Evolutionary conservation across 64 coral and sea anemone genomes (phyloP).

Genomic region (Astreopora myriophthalma): DNA sequence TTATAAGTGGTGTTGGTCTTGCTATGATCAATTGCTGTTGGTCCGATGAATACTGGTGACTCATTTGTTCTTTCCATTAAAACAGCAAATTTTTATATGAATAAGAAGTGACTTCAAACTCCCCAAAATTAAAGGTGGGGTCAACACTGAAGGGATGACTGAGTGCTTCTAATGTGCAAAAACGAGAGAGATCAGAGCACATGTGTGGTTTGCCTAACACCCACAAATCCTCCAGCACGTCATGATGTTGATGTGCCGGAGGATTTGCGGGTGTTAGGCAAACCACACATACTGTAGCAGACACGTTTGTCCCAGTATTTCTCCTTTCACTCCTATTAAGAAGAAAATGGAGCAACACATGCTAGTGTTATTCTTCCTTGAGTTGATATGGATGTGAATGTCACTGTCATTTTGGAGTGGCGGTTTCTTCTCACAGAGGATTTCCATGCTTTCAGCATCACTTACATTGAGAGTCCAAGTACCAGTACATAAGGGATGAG

Average conservation of each 20-base stretch:
- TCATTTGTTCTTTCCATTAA: background rate
- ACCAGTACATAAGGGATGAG: background rate
- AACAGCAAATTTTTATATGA: background rate
- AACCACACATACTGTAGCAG: background rate
- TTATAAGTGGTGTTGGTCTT: slow-evolving; percentile 8
- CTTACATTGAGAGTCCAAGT: background rate
- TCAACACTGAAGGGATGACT: background rate
- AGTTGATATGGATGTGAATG: background rate
- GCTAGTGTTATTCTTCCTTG: background rate
- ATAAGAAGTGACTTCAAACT: background rate
- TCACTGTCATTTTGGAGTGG: background rate
- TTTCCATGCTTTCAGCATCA: background rate
- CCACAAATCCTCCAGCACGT: background rate
- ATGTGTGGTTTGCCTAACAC: background rate
- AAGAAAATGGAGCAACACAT: background rate
- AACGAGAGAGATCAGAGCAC: background rate
- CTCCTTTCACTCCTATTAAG: background rate
- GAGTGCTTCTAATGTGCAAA: background rate
- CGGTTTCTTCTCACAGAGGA: background rate
- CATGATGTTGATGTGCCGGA: no score
- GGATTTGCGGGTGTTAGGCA: no score
- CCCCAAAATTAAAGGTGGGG: background rate
- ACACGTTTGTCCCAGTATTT: background rate
- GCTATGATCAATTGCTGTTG: background rate
- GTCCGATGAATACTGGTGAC: background rate